Percentiles rank a stretch among this genome's conserved stretches.
Conservation (phyloP, 2,888 invertebrate species). For the Portevinia maculata region DNA sequence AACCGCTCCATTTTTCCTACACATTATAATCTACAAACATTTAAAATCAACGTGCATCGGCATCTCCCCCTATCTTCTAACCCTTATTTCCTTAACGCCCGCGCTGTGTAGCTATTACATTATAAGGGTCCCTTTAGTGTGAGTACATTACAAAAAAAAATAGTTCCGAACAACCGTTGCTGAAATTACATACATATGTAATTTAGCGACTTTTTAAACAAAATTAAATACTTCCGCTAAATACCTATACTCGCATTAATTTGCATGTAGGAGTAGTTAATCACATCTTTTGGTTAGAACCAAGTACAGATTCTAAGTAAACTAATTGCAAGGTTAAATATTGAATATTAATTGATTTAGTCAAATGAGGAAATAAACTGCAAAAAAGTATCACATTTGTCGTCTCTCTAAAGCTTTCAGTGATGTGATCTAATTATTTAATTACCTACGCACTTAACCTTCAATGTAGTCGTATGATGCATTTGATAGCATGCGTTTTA, state of each 20-base stretch:
- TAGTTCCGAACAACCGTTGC: not conserved
- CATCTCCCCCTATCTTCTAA: too few species aligned
- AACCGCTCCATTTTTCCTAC: too few species aligned
- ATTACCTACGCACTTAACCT: conserved; percentile 31
- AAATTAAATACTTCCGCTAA: not conserved
- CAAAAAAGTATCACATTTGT: conserved; percentile 5
- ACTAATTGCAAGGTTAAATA: conserved; percentile 6
- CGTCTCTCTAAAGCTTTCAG: conserved; percentile 1
- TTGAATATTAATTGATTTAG: not conserved
- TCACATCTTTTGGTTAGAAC: not conserved
- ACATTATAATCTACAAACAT: too few species aligned
- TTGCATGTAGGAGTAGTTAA: not conserved
- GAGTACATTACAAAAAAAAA: too few species aligned
- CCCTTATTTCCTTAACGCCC: too few species aligned
- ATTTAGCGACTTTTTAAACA: too few species aligned
- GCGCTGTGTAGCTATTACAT: too few species aligned
- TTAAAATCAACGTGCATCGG: too few species aligned
- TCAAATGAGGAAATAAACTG: conserved; percentile 11
- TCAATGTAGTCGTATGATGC: conserved; percentile 13
- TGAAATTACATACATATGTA: too few species aligned
- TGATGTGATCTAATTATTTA: conserved; percentile 26
- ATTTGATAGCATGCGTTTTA: conserved; percentile 14
- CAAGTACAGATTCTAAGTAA: not conserved
- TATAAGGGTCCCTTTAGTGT: too few species aligned
- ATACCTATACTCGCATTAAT: not conserved